Percentiles rank a stretch among this genome's conserved stretches.
phyloP scores from a whole-genome alignment of 2,888 invertebrate species.

The Uropetala carovei region DNA sequence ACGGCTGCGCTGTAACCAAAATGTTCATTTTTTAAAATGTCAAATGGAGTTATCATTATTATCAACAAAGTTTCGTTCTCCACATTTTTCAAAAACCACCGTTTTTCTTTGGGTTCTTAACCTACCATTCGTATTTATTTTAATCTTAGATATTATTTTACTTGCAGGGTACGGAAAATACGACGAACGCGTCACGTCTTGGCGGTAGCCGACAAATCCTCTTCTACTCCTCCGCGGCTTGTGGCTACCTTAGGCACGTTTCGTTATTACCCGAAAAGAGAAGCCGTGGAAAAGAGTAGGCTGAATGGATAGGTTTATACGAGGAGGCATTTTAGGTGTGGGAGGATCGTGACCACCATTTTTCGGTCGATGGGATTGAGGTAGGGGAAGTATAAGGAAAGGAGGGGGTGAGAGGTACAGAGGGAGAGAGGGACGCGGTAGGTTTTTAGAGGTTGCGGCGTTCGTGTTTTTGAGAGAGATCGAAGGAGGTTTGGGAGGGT shows the following conservation, averaged over 20 bases:
- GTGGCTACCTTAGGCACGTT: slow-evolving; percentile 5
- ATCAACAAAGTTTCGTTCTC: too few species aligned
- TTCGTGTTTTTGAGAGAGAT: not conserved
- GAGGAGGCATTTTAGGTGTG: slow-evolving; percentile 10
- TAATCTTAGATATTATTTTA: too few species aligned
- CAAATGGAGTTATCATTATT: too few species aligned
- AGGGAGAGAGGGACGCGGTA: not conserved
- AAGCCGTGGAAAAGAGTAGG: not conserved
- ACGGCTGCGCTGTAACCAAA: too few species aligned
- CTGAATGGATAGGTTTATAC: not conserved
- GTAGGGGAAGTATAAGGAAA: not conserved
- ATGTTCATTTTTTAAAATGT: too few species aligned
- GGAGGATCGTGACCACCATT: slow-evolving; percentile 23
- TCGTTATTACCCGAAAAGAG: not conserved
- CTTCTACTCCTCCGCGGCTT: not conserved
- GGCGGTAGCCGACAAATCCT: not conserved
- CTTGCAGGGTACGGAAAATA: too few species aligned
- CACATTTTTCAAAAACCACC: too few species aligned
- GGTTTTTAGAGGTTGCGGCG: not conserved
- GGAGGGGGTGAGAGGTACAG: not conserved
- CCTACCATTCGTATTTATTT: too few species aligned
- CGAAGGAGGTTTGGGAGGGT: not conserved
- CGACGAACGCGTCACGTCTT: not conserved
- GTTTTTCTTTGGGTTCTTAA: too few species aligned
- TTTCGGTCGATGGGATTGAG: not conserved